Evolutionary conservation across 2,113 vertebrate genomes (phyloP).

Genomic region (Axis porcinus): DNA sequence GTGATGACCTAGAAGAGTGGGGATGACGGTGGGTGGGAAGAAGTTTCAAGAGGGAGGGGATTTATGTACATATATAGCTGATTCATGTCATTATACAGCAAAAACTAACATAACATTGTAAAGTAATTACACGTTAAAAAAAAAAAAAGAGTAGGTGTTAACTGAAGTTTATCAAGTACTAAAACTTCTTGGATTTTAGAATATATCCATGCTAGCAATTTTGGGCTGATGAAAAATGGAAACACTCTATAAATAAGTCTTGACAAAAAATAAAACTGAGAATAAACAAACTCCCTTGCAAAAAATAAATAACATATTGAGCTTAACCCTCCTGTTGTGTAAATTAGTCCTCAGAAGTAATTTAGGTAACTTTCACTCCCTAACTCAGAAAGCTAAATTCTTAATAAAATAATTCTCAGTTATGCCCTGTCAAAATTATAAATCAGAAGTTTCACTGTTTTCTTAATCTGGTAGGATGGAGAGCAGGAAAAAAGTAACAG

Average conservation of each 20-base stretch:
- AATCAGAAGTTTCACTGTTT: background rate
- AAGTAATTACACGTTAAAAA: background rate
- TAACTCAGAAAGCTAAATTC: background rate
- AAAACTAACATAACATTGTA: background rate
- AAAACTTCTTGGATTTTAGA: background rate
- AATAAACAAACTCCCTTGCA: constrained; percentile 36
- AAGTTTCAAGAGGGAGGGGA: background rate
- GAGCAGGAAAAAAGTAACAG: background rate
- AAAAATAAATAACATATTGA: constrained; percentile 33
- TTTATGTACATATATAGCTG: background rate
- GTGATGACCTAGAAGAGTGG: background rate
- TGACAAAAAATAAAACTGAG: constrained; percentile 26
- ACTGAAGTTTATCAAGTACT: background rate
- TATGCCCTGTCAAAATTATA: background rate
- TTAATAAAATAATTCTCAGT: constrained; percentile 8
- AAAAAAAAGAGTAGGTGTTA: background rate
- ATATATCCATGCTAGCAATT: background rate
- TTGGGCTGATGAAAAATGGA: background rate
- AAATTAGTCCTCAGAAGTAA: constrained; percentile 29
- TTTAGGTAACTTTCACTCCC: constrained; percentile 2
- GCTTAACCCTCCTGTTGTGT: background rate
- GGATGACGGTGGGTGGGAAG: background rate
- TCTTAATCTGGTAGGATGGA: background rate
- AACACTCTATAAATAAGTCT: background rate
- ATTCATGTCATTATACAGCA: background rate